These are phyloP conservation scores for Thymelicus sylvestris DNA, from an alignment of 2,888 invertebrate species.

Conservation along the genomic window DNA sequence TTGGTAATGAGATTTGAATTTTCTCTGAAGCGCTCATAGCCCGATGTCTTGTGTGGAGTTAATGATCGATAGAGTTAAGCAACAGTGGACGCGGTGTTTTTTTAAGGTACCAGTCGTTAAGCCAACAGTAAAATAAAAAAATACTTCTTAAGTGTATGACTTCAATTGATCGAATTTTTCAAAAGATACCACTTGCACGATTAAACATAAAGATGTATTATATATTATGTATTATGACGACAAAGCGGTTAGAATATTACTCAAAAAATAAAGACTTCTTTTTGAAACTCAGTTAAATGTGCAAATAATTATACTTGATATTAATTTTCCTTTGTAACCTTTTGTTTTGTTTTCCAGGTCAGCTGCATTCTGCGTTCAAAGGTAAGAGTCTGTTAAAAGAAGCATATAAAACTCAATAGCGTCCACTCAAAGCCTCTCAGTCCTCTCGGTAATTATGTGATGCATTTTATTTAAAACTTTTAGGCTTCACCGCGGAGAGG, in stretches of 20 bases:
- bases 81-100: not conserved
- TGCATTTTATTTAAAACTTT: conserved; percentile 9
- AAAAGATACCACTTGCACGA: too few relatives aligned
- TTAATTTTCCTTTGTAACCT: conserved; percentile 14
- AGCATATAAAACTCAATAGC: conserved; percentile 11
- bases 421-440: not conserved
- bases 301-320: not conserved
- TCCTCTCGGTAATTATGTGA: conserved; percentile 11
- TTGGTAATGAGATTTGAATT: too few relatives aligned
- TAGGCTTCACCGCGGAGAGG: not conserved
- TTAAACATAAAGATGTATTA: too few relatives aligned
- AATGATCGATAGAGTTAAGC: too few relatives aligned
- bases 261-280: not conserved
- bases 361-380: conserved; percentile 17
- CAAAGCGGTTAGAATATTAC: not conserved
- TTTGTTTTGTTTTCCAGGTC: conserved; percentile 23
- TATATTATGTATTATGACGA: too few relatives aligned
- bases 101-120: not conserved
- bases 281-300: not conserved
- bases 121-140: too few relatives aligned
- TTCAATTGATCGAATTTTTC: too few relatives aligned
- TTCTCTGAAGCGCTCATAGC: too few relatives aligned
- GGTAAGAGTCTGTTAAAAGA: conserved; percentile 17
- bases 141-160: too few relatives aligned
- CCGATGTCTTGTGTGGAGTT: too few relatives aligned